phyloP scores from a whole-genome alignment of 2,888 invertebrate species.

The Eilema sororculum region DNA sequence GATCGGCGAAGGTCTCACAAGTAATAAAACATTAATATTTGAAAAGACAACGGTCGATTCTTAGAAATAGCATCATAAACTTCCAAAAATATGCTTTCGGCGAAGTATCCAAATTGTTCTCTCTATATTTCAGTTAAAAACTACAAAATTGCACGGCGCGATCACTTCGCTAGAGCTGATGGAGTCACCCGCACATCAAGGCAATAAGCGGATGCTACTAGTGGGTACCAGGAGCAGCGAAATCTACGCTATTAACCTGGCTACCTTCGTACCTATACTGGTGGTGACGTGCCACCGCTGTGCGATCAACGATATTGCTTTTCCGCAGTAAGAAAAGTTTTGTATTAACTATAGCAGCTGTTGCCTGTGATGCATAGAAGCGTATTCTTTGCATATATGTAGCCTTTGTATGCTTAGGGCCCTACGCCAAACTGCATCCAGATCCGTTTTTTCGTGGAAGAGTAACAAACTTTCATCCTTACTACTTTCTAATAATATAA shows the following conservation, averaged over 20 bases:
- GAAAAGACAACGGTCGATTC: too few species aligned
- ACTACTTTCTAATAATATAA: too few species aligned
- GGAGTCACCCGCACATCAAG: slow-evolving; percentile 64
- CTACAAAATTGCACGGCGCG: slow-evolving; percentile 87
- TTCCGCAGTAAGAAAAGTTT: slow-evolving; percentile 90
- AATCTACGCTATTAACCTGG: slow-evolving; percentile 92
- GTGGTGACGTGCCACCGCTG: slow-evolving; percentile 94
- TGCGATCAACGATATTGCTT: slow-evolving; percentile 93
- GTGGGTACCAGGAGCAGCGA: slow-evolving; percentile 93
- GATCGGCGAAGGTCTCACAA: too few species aligned
- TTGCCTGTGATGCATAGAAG: too few species aligned
- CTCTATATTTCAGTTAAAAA: slow-evolving; percentile 78
- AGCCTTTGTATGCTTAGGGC: too few species aligned
- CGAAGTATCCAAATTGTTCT: background rate
- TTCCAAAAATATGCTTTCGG: background rate
- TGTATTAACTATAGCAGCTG: background rate
- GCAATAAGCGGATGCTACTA: slow-evolving; percentile 87
- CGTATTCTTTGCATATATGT: too few species aligned
- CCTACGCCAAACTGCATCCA: too few species aligned
- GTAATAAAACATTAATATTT: too few species aligned
- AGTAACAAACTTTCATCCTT: too few species aligned
- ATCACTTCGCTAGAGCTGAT: slow-evolving; percentile 92
- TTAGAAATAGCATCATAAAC: too few species aligned
- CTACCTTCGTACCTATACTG: slow-evolving; percentile 89
- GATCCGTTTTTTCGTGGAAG: too few species aligned